Conservation (phyloP, 2,888 invertebrate genomes). For the Endotricha flammealis region DNA sequence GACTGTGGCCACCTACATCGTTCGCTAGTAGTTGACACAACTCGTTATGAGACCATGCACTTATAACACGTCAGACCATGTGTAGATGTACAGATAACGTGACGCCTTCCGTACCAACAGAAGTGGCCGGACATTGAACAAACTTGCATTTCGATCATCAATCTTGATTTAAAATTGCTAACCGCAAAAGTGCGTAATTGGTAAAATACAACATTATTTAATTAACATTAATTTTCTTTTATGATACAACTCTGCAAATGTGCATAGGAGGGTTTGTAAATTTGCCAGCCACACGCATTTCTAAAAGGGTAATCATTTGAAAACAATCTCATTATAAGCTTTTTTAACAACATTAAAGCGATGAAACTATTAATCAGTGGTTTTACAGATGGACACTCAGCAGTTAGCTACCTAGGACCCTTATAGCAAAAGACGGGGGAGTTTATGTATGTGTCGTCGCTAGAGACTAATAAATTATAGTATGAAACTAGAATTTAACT, state of each 20-base stretch:
- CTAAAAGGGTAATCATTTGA: no score
- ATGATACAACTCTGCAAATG: no score
- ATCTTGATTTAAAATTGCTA: conserved; percentile 9
- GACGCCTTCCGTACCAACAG: conserved; percentile 9
- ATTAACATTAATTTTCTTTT: no score
- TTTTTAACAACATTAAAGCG: no score
- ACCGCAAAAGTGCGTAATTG: no score
- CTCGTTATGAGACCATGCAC: conserved; percentile 12
- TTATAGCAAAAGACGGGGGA: conserved; percentile 6
- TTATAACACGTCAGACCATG: conserved; percentile 14
- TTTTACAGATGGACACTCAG: background rate
- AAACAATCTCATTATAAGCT: no score
- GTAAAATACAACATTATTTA: no score
- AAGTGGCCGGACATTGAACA: conserved; percentile 5
- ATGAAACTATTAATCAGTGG: no score
- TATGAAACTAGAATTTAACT: conserved; percentile 18
- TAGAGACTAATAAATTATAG: conserved; percentile 19
- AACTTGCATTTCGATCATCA: conserved; percentile 9
- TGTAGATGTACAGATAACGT: conserved; percentile 8
- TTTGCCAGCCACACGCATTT: no score
- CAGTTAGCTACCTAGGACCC: conserved; percentile 2
- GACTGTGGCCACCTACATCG: conserved; percentile 16
- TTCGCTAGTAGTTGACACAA: conserved; percentile 14
- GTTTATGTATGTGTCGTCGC: conserved; percentile 11
- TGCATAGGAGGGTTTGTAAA: no score